A percentile compares a stretch with the other conserved stretches of the same genome.
phyloP scores from a whole-genome alignment of 2,797 vertebrate species.

The Onychomys leucogaster region DNA sequence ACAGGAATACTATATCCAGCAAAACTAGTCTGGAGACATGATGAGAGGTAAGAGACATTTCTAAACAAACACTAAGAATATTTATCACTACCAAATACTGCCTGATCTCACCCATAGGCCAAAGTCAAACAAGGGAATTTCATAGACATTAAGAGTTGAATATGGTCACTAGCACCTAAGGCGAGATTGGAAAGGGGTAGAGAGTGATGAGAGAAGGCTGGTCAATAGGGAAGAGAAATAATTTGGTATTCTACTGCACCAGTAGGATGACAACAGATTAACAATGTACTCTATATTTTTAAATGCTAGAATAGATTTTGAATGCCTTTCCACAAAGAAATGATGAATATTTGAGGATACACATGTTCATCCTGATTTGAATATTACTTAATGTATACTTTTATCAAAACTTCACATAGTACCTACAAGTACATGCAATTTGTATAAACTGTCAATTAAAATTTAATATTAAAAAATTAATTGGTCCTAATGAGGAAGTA shows the following conservation, averaged over 20 bases:
- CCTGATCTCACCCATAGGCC: not conserved
- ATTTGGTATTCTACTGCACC: not conserved
- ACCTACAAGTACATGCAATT: not conserved
- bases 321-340: not conserved
- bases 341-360: not conserved
- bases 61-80: not conserved
- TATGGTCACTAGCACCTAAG: too few species aligned
- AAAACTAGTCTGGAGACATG: not conserved
- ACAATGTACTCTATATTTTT: not conserved
- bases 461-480: slow-evolving; percentile 10
- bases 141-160: not conserved
- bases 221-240: not conserved
- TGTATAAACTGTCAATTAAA: slow-evolving; percentile 44
- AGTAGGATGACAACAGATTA: not conserved
- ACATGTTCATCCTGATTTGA: not conserved
- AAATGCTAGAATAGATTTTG: not conserved
- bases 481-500: slow-evolving; percentile 36
- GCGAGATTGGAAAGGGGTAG: too few species aligned
- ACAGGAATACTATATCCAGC: not conserved
- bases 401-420: slow-evolving; percentile 9
- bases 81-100: not conserved
- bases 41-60: not conserved
- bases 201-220: not conserved
- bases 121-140: not conserved
- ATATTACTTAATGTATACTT: not conserved